Evolutionary conservation across 2,797 vertebrate genomes (phyloP).

Genomic region (Artibeus jamaicensis): DNA sequence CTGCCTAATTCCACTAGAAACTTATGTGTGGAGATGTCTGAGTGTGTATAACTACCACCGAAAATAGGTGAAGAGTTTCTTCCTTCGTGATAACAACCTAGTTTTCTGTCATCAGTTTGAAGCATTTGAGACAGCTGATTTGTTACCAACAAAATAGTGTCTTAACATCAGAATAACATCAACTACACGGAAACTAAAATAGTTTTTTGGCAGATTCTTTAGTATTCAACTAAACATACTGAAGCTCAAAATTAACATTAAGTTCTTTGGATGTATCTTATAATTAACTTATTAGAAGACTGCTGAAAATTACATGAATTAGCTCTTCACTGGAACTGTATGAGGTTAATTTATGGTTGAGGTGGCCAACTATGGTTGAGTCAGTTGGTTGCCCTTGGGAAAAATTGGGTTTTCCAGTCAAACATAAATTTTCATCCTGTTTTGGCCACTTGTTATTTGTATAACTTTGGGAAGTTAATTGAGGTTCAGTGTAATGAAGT

Average conservation of each 20-base stretch:
- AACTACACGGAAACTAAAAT: constrained; percentile 4
- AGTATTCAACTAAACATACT: constrained; percentile 18
- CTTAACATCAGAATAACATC: background rate
- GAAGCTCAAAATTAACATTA: constrained; percentile 4
- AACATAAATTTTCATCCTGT: background rate
- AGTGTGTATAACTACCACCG: background rate
- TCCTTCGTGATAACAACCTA: background rate
- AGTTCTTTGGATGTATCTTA: background rate
- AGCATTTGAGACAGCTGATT: background rate
- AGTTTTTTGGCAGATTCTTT: background rate
- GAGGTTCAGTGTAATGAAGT: background rate
- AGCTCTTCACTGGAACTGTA: background rate
- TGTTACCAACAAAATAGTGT: background rate
- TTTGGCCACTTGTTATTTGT: background rate
- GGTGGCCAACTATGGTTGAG: background rate
- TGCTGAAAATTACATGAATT: background rate
- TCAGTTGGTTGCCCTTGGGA: background rate
- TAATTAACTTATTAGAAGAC: background rate
- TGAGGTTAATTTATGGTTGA: background rate
- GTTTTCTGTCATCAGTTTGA: background rate
- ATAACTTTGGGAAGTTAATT: background rate
- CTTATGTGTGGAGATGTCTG: background rate
- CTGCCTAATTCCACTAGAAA: background rate
- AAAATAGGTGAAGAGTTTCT: background rate
- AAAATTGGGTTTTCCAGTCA: constrained; percentile 13